These are phyloP conservation scores for Drosophila antonietae DNA, from an alignment of 2,888 invertebrate genomes.

Conservation along the genomic window DNA sequence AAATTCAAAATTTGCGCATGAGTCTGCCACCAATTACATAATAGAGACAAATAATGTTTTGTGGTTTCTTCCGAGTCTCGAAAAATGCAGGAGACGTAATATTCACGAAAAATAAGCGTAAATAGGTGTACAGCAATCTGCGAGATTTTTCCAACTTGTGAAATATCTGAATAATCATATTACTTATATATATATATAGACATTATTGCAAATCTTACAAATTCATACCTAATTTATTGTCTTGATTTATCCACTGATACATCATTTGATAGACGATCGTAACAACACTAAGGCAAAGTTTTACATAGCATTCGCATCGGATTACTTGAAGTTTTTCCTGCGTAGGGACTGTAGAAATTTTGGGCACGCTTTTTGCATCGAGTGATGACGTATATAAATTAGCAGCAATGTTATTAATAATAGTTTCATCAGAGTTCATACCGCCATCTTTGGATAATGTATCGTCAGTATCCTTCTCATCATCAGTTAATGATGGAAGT, in stretches of 20 bases:
- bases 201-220: constrained; percentile 23
- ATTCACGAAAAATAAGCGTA: constrained; percentile 80
- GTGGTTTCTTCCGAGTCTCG: constrained; percentile 82
- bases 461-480: constrained; percentile 56
- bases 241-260: constrained; percentile 76
- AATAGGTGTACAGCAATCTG: constrained; percentile 78
- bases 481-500: constrained; percentile 63
- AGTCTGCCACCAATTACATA: constrained; percentile 81
- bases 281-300: constrained; percentile 80
- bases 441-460: constrained; percentile 10
- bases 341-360: background rate
- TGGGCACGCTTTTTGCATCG: constrained; percentile 14
- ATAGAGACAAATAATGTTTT: constrained; percentile 77
- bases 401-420: constrained; percentile 3
- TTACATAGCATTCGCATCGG: constrained; percentile 80
- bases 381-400: constrained; percentile 2
- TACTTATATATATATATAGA: background rate
- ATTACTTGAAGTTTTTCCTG: constrained; percentile 10
- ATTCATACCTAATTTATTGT: constrained; percentile 51
- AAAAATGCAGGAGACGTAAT: constrained; percentile 79
- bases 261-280: constrained; percentile 80
- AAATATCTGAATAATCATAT: constrained; percentile 58
- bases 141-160: constrained; percentile 74
- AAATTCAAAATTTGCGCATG: constrained; percentile 66
- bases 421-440: constrained; percentile 2